Evolutionary conservation across 2,113 vertebrate genomes (phyloP).

Genomic region (Pogonocichla stellata): DNA sequence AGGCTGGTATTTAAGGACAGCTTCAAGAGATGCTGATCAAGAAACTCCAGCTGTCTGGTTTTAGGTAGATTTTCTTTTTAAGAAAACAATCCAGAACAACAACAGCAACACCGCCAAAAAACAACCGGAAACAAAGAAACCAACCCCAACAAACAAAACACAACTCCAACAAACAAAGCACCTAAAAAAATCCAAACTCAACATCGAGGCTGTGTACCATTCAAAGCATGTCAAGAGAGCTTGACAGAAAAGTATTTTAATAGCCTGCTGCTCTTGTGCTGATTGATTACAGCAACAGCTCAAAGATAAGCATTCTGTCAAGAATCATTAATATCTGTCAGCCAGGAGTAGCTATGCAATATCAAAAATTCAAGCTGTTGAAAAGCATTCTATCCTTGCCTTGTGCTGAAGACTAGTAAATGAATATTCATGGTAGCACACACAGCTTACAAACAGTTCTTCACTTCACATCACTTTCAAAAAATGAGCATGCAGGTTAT

Average conservation of each 20-base stretch:
- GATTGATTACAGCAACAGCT: constrained; percentile 62
- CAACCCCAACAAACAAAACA: neutral
- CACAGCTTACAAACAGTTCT: neutral
- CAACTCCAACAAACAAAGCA: neutral
- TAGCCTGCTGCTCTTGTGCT: constrained; percentile 34
- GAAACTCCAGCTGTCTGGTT: neutral
- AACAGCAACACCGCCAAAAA: neutral
- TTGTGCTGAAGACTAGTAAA: neutral
- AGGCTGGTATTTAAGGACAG: neutral
- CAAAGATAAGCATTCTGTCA: constrained; percentile 57
- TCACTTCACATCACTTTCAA: neutral
- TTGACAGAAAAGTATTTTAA: constrained; percentile 55
- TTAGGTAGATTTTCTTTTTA: neutral
- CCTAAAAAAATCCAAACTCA: neutral
- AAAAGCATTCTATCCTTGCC: neutral
- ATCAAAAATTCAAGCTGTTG: neutral
- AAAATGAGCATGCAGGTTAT: neutral
- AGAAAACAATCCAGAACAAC: neutral
- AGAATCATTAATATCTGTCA: constrained; percentile 58
- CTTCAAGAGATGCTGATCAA: neutral
- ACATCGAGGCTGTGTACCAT: neutral
- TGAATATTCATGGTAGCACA: neutral
- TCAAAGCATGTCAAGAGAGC: constrained; percentile 34
- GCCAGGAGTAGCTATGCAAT: neutral
- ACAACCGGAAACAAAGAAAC: neutral